phyloP scores from a whole-genome alignment of 2,888 invertebrate species.

The Himalopsyche japonica region DNA sequence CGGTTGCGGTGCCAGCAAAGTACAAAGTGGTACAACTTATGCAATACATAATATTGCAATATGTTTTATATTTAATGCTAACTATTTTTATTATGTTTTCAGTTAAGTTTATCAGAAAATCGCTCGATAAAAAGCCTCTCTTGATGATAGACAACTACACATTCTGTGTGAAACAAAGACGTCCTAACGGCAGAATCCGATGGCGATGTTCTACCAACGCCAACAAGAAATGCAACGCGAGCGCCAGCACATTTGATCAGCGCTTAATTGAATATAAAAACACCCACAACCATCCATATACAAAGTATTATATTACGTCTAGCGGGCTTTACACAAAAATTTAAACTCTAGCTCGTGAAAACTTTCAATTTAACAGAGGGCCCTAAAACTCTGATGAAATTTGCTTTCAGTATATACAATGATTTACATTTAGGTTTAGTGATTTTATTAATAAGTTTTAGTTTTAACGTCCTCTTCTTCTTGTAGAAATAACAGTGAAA shows the following conservation, averaged over 20 bases:
- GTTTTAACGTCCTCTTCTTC: no score
- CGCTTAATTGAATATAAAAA: not conserved
- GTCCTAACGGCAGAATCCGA: conserved; percentile 39
- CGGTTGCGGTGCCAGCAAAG: no score
- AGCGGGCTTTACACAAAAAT: not conserved
- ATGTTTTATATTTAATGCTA: no score
- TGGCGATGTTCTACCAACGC: conserved; percentile 44
- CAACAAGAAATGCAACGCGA: conserved; percentile 36
- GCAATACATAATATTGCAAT: no score
- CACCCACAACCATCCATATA: not conserved
- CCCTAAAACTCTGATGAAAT: no score
- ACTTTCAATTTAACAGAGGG: no score
- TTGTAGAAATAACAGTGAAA: no score
- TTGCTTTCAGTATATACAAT: no score
- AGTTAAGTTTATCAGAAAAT: conserved; percentile 9
- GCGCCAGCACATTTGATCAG: not conserved
- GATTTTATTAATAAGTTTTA: no score
- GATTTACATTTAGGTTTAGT: no score
- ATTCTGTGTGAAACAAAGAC: not conserved
- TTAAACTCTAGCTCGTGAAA: no score
- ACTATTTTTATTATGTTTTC: not conserved
- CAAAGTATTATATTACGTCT: not conserved
- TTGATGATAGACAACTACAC: conserved; percentile 21
- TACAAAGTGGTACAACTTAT: no score
- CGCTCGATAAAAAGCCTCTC: conserved; percentile 12